Evolutionary conservation across 2,797 vertebrate species (phyloP).

Genomic region (Acanthornis magna): DNA sequence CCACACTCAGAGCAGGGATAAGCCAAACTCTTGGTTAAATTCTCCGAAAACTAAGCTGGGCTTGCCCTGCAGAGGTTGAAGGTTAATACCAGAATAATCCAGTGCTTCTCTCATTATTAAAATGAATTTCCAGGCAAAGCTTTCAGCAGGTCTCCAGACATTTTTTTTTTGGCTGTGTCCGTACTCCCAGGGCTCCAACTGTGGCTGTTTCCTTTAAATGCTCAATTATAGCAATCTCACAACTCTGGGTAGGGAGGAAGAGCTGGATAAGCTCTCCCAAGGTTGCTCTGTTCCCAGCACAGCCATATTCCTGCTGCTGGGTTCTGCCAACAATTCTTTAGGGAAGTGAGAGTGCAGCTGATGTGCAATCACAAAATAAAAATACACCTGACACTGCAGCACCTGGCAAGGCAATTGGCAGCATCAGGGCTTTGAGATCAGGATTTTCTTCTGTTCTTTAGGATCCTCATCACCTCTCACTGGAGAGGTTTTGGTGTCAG

Average conservation of each 20-base stretch:
- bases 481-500: not conserved
- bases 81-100: slow-evolving; percentile 14
- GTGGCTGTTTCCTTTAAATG: not conserved
- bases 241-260: not conserved
- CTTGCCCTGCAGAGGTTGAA: not conserved
- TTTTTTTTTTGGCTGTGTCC: not conserved
- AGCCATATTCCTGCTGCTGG: fast-evolving
- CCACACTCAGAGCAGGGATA: not conserved
- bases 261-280: not conserved
- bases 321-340: not conserved
- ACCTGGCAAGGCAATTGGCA: not conserved
- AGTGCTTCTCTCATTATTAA: not conserved
- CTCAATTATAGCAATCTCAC: not conserved
- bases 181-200: not conserved
- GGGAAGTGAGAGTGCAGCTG: not conserved
- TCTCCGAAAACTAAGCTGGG: not conserved
- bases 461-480: not conserved
- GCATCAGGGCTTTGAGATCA: not conserved
- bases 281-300: not conserved
- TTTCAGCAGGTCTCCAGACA: not conserved
- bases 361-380: not conserved
- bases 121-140: slow-evolving; percentile 18
- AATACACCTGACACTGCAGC: not conserved
- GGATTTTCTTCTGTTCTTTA: not conserved
- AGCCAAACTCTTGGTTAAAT: not conserved